Percentiles rank a stretch among this genome's conserved stretches.
phyloP scores from a whole-genome alignment of 2,797 vertebrate species.

The Rhinatrema bivittatum region DNA sequence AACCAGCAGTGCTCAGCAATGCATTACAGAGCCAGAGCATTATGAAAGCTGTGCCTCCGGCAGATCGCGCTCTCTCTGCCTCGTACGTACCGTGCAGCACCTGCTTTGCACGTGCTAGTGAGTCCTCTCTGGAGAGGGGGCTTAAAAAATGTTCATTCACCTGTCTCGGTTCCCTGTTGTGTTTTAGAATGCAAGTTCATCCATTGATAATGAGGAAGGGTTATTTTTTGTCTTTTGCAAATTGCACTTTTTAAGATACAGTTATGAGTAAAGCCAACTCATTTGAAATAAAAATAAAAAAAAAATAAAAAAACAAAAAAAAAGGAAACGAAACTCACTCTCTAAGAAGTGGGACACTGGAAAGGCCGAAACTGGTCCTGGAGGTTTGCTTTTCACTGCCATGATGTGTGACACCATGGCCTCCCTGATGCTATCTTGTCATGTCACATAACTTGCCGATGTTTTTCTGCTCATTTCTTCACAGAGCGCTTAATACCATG shows the following conservation, averaged over 20 bases:
- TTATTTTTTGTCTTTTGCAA: constrained; percentile 17
- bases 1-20: constrained; percentile 9
- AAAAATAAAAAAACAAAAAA: not conserved
- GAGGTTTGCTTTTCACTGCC: constrained; percentile 19
- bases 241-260: constrained; percentile 50
- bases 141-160: constrained; percentile 4
- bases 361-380: constrained; percentile 11
- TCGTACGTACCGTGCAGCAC: constrained; percentile 22
- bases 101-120: constrained; percentile 14
- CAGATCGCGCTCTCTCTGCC: constrained; percentile 22
- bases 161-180: constrained; percentile 13
- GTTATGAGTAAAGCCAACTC: constrained; percentile 29
- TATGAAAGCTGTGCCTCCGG: not conserved
- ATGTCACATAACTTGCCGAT: constrained; percentile 21
- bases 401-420: constrained; percentile 18
- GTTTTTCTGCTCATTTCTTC: constrained; percentile 26
- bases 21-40: constrained; percentile 3
- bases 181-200: constrained; percentile 29
- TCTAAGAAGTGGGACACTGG: not conserved
- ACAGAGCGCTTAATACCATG: constrained; percentile 23
- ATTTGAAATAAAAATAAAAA: not conserved
- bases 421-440: constrained; percentile 10
- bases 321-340: constrained; percentile 3
- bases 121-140: constrained; percentile 6
- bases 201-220: constrained; percentile 5